Evolutionary conservation across 2,797 vertebrate genomes (phyloP).

Genomic region (Buceros bicornis): DNA sequence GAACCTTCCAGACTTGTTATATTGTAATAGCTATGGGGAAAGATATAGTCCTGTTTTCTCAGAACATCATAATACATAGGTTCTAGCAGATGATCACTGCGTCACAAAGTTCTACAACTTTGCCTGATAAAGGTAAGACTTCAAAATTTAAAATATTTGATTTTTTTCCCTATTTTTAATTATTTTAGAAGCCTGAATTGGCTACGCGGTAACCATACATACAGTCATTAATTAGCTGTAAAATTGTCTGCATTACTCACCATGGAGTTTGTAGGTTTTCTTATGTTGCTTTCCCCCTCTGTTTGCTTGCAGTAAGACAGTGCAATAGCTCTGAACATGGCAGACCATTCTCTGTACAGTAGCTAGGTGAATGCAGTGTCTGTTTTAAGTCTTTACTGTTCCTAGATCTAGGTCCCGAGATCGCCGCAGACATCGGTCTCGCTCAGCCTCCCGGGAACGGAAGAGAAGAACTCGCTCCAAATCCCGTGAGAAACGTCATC

Average conservation of each 20-base stretch:
- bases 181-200: neutral
- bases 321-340: neutral
- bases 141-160: neutral
- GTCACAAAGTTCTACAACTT: neutral
- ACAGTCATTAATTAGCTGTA: neutral
- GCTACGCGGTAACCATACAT: neutral
- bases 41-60: neutral
- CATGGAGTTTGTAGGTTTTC: neutral
- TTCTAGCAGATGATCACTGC: neutral
- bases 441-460: conserved; percentile 83
- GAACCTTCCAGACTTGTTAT: neutral
- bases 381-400: neutral
- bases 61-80: neutral
- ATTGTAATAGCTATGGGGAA: neutral
- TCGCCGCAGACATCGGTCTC: conserved; percentile 82
- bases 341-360: neutral
- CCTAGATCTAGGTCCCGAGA: conserved; percentile 84
- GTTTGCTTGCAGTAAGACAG: neutral
- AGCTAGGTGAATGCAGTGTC: neutral
- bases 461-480: conserved; percentile 85
- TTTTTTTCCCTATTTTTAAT: neutral
- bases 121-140: neutral
- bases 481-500: conserved; percentile 84
- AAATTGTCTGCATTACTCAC: neutral
- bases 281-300: neutral